Conservation (phyloP, 2,797 vertebrate genomes). For the Choloepus didactylus region DNA sequence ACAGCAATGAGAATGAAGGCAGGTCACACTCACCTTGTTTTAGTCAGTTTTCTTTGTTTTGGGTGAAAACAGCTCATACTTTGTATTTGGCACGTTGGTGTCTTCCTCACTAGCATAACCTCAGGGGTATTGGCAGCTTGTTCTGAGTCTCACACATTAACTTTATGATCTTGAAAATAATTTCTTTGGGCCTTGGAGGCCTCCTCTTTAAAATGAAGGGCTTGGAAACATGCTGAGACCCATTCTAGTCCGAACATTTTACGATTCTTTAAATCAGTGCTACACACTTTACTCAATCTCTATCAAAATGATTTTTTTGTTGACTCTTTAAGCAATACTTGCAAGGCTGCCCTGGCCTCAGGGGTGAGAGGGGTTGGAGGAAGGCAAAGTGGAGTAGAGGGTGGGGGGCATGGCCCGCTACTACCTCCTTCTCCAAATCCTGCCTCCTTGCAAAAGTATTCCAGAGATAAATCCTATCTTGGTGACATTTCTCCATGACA, state of each 20-base stretch:
- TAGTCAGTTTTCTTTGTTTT: background rate
- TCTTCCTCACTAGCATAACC: background rate
- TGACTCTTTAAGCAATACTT: background rate
- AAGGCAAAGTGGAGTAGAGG: too few species aligned
- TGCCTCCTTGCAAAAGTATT: background rate
- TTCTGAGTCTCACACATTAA: background rate
- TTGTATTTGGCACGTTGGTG: background rate
- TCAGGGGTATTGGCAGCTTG: background rate
- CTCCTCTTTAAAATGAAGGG: background rate
- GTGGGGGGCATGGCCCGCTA: accelerated
- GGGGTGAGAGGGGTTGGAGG: too few species aligned
- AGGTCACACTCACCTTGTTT: background rate
- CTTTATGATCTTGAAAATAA: background rate
- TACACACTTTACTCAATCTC: background rate
- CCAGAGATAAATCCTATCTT: background rate
- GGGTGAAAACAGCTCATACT: background rate
- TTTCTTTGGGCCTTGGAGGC: background rate
- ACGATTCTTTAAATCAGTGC: background rate
- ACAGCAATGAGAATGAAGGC: background rate
- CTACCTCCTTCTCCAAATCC: background rate
- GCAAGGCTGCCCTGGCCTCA: background rate
- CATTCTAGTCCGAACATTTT: background rate
- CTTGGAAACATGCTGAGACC: background rate
- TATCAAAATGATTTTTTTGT: background rate
- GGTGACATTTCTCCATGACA: conserved; percentile 38